These are phyloP conservation scores for Lymantria monacha DNA, from an alignment of 2,888 invertebrate species.

Conservation along the genomic window DNA sequence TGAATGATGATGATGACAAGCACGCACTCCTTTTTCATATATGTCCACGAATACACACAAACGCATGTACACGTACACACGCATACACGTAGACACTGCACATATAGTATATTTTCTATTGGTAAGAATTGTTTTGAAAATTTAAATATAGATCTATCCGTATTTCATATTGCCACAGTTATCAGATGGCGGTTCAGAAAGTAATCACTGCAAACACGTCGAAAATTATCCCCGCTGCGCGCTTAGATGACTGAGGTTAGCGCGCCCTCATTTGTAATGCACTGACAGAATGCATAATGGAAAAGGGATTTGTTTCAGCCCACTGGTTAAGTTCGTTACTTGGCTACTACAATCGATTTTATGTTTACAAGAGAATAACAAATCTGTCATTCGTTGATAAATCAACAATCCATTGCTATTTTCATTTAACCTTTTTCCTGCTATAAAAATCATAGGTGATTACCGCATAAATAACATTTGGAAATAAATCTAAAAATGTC, in stretches of 20 bases:
- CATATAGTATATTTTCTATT: no score
- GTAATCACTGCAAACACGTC: slow-evolving; percentile 68
- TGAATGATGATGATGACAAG: no score
- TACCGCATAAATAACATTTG: no score
- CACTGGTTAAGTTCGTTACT: slow-evolving; percentile 35
- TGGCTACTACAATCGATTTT: slow-evolving; percentile 16
- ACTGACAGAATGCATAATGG: slow-evolving; percentile 64
- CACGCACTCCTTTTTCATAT: no score
- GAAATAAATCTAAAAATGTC: slow-evolving; percentile 6
- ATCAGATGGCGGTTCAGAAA: slow-evolving; percentile 60
- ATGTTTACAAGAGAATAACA: not conserved
- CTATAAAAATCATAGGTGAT: no score
- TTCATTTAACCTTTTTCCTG: not conserved
- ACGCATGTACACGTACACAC: no score
- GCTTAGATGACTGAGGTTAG: slow-evolving; percentile 37
- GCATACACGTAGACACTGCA: no score
- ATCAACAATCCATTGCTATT: not conserved
- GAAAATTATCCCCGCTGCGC: slow-evolving; percentile 58
- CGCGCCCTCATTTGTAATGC: slow-evolving; percentile 57
- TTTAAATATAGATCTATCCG: slow-evolving; percentile 65
- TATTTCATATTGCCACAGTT: slow-evolving; percentile 63
- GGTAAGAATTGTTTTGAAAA: slow-evolving; percentile 50
- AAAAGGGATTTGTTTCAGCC: slow-evolving; percentile 43
- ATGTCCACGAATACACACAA: no score
- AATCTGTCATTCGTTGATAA: not conserved